Evolutionary conservation across 1,140 invertebrate genomes (phyloP).

Genomic region (Drosophila neocordata): DNA sequence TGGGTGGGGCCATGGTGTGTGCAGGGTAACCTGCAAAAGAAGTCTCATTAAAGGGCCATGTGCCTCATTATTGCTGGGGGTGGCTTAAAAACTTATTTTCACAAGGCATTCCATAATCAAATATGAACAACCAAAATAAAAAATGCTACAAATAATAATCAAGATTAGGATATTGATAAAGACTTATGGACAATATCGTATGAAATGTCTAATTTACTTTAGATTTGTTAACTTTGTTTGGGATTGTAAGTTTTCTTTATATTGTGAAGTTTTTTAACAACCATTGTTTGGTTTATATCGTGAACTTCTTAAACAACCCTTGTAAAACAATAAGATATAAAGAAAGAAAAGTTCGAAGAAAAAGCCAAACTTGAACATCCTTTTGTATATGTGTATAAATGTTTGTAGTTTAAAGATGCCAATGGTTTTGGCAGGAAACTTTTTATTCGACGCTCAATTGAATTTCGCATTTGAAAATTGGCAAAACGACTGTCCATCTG

Average conservation of each 20-base stretch:
- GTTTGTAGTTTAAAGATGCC: slow-evolving; percentile 18
- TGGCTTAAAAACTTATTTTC: neutral
- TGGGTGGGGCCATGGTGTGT: neutral
- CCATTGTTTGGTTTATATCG: neutral
- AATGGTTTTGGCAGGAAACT: slow-evolving; percentile 30
- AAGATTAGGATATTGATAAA: too few relatives aligned
- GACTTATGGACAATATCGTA: too few relatives aligned
- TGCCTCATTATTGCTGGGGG: neutral
- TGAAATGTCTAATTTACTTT: neutral
- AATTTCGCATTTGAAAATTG: slow-evolving; percentile 67
- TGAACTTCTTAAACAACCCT: slow-evolving; percentile 1
- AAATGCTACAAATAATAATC: neutral
- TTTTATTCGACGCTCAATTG: slow-evolving; percentile 58
- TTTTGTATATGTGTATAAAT: slow-evolving; percentile 33
- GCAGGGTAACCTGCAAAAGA: slow-evolving; percentile 9
- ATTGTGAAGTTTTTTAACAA: too few relatives aligned
- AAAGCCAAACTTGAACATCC: slow-evolving; percentile 22
- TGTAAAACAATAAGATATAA: neutral
- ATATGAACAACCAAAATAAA: neutral
- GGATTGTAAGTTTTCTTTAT: too few relatives aligned
- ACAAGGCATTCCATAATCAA: neutral
- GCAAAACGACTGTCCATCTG: slow-evolving; percentile 40
- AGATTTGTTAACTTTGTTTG: too few relatives aligned
- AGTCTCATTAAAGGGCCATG: slow-evolving; percentile 20
- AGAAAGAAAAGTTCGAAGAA: neutral